phyloP scores from a whole-genome alignment of 2,888 invertebrate species.

The Antheraea assamensis region DNA sequence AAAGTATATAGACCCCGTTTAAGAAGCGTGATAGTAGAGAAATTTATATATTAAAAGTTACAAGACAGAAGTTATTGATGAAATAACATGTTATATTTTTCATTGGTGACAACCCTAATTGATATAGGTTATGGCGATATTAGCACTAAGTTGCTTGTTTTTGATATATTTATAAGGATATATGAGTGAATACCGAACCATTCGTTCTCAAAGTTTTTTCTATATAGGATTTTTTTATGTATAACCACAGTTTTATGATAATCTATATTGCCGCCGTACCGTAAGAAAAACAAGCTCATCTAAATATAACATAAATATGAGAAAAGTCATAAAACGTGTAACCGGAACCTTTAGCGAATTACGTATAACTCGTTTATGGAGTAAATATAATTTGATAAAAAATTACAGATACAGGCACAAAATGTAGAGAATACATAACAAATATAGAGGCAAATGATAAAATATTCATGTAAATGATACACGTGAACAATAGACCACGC shows the following conservation, averaged over 20 bases:
- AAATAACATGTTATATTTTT: neutral
- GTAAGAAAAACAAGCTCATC: too few species aligned
- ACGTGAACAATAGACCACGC: too few species aligned
- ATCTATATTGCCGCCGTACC: neutral
- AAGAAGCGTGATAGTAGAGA: neutral
- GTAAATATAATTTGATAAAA: too few species aligned
- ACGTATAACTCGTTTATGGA: too few species aligned
- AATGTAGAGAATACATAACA: too few species aligned
- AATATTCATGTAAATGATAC: too few species aligned
- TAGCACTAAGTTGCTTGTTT: neutral
- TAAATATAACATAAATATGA: too few species aligned
- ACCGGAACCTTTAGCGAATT: too few species aligned
- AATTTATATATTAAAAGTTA: neutral
- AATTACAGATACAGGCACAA: too few species aligned
- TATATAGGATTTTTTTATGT: neutral
- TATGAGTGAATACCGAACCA: neutral
- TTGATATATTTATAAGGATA: neutral
- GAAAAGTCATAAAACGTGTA: too few species aligned
- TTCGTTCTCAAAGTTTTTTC: neutral
- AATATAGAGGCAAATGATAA: too few species aligned
- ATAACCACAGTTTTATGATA: neutral
- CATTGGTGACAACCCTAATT: slow-evolving; percentile 4
- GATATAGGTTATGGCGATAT: neutral
- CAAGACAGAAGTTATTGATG: neutral
- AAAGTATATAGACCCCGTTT: neutral